Base-by-base conservation (phyloP, 2,888 invertebrate genomes). In the Cinara cedri region DNA sequence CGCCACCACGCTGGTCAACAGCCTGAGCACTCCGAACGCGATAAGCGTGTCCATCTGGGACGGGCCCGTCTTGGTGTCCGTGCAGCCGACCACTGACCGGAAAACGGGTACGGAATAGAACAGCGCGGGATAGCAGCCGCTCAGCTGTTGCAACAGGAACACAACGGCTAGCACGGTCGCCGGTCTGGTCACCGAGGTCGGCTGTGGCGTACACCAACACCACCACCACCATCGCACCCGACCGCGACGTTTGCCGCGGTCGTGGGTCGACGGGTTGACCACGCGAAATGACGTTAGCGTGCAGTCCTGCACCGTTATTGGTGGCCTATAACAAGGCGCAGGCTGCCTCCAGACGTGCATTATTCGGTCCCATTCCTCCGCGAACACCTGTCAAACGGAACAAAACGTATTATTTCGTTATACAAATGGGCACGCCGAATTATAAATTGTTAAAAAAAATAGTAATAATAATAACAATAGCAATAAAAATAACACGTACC, bases 21-120 rank as follows among this genome's bases (percentile, higher is more conserved):
- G 89, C 72, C 89, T 84, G 11, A 89, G 87, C 0, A 85, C 83
- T 1, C 89, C 89, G 3, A 89, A 19, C 10, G 49, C 44, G 11
- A 82, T 24, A 71, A 82, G 70, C 21, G 74, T 24, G 14, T 78
- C 63, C 63, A 55, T 66, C 16, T 75, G 44, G 24, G 55, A 16
- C 13, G 44, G 63, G 9, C 16, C 21, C 19, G 13, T 65, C 24
- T 42, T 21, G n/a, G 14, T 21, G 1, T 11, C n/a, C 8, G 14
- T 34, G n/a, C 16, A 4, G 14, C 44, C 51, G 44, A 87, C 87
- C 46, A 89, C 85, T 82, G 87, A 84, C 46, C 86, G 84, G 82
- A 89, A 88, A 21, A 89, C 84, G 34, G 88, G 87, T 8, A 89
- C 87, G 0, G 89, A 88, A 83, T 90, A 90, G 83, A 90, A 89